Base-by-base conservation (phyloP, 92 coral and sea anemone species). In the Desmophyllum pertusum region DNA sequence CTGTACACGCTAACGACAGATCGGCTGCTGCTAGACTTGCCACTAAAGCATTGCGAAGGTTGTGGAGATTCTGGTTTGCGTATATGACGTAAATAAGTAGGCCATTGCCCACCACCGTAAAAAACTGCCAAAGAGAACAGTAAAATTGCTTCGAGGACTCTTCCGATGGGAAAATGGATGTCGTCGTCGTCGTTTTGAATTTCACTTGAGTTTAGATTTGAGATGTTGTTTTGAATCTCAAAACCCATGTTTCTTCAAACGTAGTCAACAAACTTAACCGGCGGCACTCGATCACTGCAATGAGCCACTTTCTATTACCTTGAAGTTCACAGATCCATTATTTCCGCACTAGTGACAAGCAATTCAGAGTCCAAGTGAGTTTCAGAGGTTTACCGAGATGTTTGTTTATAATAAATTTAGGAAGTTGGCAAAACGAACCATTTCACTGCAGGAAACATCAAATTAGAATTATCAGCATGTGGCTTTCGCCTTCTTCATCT, bases 1-100 rank as follows among this genome's bases (percentile, higher is more conserved):
- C 95, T 3, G 93, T 92, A 25, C 89, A 84, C 4, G 89, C 95
- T 70, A 92, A 62, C 52, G 83, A 53, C 74, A 92, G 70, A 29
- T 92, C 95, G 18, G 95, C 87, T 29, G 86, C 80, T 8, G 95
- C 88, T 6, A 92, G 86, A 73, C 93, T 92, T 3, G 93, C 95
- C 21, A 90, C 90, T 81, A 92, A 92, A 5, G 90, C 75, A 70
- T 92, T 92, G 53, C 93, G 84, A 36, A 92, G 66, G 51, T 78
- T 88, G 39, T 83, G 90, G 41, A 92, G 83, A 48, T 80, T 86
- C 70, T 88, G 75, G 65, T 92, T 89, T 14, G 77, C 76, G 85
- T 80, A 89, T 45, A 92, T 89, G 33, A 87, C 89, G 41, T 55
- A 89, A 42, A 92, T 69, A 27, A 92, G 83, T 15, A 92, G 77